Evolutionary conservation across 2,113 vertebrate genomes (phyloP).

Genomic region (Vidua chalybeata): DNA sequence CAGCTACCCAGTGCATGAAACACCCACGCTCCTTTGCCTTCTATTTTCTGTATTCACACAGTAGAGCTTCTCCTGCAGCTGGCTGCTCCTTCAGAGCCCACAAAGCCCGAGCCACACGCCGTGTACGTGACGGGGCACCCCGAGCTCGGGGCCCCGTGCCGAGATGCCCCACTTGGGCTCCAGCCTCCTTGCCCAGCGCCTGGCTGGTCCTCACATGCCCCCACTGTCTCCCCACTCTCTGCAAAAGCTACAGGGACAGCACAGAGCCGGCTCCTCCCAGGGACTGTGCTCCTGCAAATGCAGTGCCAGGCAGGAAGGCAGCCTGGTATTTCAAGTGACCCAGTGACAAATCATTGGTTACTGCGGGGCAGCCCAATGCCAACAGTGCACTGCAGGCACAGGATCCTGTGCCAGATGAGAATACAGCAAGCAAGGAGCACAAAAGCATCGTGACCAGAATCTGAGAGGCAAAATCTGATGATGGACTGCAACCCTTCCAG

Average conservation of each 20-base stretch:
- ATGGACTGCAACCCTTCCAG: not conserved
- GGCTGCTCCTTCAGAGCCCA: not conserved
- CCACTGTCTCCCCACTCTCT: not conserved
- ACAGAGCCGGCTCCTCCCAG: not conserved
- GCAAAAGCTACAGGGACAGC: not conserved
- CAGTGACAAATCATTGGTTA: not conserved
- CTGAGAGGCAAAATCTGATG: not conserved
- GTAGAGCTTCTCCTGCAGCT: conserved; percentile 2
- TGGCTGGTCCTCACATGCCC: not conserved
- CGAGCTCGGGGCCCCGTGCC: accelerated
- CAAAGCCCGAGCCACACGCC: accelerated
- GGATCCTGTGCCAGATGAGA: not conserved
- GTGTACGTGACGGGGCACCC: accelerated
- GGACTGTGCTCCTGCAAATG: not conserved
- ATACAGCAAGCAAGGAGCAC: not conserved
- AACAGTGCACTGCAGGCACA: not conserved
- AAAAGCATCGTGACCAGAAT: not conserved
- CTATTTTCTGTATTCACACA: not conserved
- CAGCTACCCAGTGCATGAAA: conserved; percentile 22
- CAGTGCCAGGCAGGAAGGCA: accelerated
- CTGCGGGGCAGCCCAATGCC: not conserved
- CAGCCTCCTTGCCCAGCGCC: not conserved
- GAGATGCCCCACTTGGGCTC: not conserved
- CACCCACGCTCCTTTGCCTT: not conserved
- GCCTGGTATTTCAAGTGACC: not conserved